Evolutionary conservation across 1,140 invertebrate genomes (phyloP), one percentile per base, ranked within the genome.

Genomic region (Conus betulinus): DNA sequence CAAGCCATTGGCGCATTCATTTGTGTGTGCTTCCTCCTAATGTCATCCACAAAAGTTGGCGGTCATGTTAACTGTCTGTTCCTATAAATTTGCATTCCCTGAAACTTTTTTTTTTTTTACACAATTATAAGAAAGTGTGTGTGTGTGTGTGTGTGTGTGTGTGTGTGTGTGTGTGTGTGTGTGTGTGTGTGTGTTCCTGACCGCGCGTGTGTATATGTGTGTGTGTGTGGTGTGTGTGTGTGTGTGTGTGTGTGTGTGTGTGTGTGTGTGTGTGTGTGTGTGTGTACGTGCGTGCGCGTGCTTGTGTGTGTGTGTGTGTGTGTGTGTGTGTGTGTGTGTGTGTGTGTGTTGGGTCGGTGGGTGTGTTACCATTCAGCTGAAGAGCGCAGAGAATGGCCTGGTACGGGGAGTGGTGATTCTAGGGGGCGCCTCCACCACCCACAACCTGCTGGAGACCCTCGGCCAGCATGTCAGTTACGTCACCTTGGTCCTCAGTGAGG

Each of bases 401-500:
- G 11, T 27, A 0, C 25, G 11, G 79, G 27, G 79, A 3, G 39
- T 52, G 79, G 76, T 78, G 76, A 39, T 78, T 3, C 39, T 27
- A 8, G 76, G 76, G 11, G 76, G 25, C 8, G 76, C 76, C 7
- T 27, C 25, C 76, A 51, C 39, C 25, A 27, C 25, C 39, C 8
- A 17, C 76, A 51, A 51, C 4, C 13, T 55, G 51, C 39, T 5
- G 11, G 51, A 10, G 51, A 51, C 52, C 25, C 51, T 55, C 8
- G 7, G 81, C 81, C 17, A 13, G 4, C 1, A 85, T 0, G 51
- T 23, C 63, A 52, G 25, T 6, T 53, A 74, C 84, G 84, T 76
- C 63, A 86, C 15, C 63, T 13, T 86, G 6, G 17, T 86, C 51
- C 84, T 86, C 63, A 74, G 84, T 6, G 67, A 76, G 60, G 63